Evolutionary conservation across 2,113 vertebrate genomes (phyloP).

Genomic region (Pomatostomus ruficeps): DNA sequence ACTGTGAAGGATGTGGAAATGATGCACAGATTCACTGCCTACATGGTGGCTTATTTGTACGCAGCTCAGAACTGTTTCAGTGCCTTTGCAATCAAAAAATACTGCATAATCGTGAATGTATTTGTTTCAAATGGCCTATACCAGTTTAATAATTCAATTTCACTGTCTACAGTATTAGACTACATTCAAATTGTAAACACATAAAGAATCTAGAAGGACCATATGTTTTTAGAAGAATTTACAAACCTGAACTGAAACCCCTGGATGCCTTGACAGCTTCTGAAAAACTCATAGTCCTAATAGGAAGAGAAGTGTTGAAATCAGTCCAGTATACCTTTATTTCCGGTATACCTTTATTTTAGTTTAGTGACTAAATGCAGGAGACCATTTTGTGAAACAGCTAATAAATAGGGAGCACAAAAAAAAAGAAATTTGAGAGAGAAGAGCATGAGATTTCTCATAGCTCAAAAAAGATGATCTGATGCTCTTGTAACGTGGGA

Average conservation of each 20-base stretch:
- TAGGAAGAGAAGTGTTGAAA: background rate
- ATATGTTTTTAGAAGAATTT: background rate
- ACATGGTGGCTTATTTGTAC: slow-evolving; percentile 35
- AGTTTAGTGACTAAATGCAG: background rate
- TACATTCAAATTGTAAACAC: slow-evolving; percentile 8
- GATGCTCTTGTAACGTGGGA: background rate
- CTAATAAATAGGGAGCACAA: background rate
- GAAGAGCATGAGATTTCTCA: background rate
- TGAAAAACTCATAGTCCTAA: background rate
- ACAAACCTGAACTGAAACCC: background rate
- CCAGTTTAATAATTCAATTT: background rate
- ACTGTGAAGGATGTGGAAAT: background rate
- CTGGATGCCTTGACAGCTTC: slow-evolving; percentile 9
- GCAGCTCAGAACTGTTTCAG: slow-evolving; percentile 65
- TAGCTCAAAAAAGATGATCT: background rate
- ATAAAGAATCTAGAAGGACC: slow-evolving; percentile 7
- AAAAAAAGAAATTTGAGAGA: background rate
- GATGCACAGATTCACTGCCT: background rate
- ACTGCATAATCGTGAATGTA: slow-evolving; percentile 55
- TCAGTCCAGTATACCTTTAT: background rate
- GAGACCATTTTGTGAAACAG: background rate
- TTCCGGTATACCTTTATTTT: background rate
- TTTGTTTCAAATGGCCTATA: background rate
- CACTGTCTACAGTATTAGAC: background rate
- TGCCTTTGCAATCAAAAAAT: slow-evolving; percentile 73